Evolutionary conservation across 1,140 invertebrate species (phyloP), one percentile per base, ranked within the genome.

Genomic region (Periplaneta americana): DNA sequence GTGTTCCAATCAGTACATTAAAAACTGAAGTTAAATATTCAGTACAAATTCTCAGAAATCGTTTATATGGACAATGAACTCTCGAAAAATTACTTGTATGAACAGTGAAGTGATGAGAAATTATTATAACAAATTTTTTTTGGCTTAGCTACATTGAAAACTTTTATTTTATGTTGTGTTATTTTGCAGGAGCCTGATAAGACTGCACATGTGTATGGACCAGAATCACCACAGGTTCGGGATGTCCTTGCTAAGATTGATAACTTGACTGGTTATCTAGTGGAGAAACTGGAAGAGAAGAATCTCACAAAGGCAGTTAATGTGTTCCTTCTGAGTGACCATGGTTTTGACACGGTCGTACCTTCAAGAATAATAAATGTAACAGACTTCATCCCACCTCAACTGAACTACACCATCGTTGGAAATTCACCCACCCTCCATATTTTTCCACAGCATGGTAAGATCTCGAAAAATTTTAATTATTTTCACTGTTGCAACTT

Each of bases 131-230:
- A n/a, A n/a, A n/a, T n/a, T n/a, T n/a, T n/a, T n/a, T n/a, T n/a
- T n/a, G n/a, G n/a, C n/a, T n/a, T n/a, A n/a, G n/a, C n/a, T n/a
- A n/a, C n/a, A n/a, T n/a, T n/a, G n/a, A n/a, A n/a, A n/a, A n/a
- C n/a, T n/a, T n/a, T n/a, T n/a, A n/a, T n/a, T n/a, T n/a, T n/a
- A n/a, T n/a, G n/a, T 18, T 66, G 4, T 66, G 22, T 66, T n/a
- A 66, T n/a, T 66, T 66, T 11, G 5, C 48, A 66, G 48, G 92
- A 95, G 85, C 94, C 94, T 1, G 95, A 96, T 86, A 86, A 86
- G 9, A 88, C 89, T 82, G 93, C 87, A 8, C 92, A 93, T 84
- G 85, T 80, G 0, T 88, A 86, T 82, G 92, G 92, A 74, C 88
- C 88, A 32, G 85, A 89, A 34, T 87, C 88, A 76, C 75, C 82